Percentiles rank a stretch among this genome's conserved stretches.
phyloP scores from a whole-genome alignment of 1,140 invertebrate species.

The Hirudo medicinalis region DNA sequence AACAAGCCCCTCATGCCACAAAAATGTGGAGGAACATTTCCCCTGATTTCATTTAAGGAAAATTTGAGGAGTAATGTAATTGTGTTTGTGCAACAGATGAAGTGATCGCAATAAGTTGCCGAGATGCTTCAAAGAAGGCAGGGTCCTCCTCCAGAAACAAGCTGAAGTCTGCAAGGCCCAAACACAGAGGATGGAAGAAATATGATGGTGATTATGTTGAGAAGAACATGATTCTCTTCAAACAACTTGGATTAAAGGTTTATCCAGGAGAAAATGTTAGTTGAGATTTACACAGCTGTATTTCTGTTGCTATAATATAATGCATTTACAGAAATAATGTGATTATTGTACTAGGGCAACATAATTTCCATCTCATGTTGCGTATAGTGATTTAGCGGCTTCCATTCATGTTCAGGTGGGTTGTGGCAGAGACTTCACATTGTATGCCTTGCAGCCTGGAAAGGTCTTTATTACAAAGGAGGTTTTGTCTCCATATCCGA shows the following conservation, averaged over 20 bases:
- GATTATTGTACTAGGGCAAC: neutral
- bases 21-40: no score
- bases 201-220: conserved; percentile 31
- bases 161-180: conserved; percentile 10
- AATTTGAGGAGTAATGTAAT: no score
- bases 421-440: conserved; percentile 24
- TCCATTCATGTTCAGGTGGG: conserved; percentile 25
- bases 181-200: conserved; percentile 22
- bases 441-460: conserved; percentile 29
- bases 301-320: no score
- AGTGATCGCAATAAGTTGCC: neutral
- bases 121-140: conserved; percentile 23
- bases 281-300: neutral
- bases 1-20: no score
- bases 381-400: neutral
- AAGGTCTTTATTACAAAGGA: conserved; percentile 28
- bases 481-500: conserved; percentile 29
- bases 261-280: conserved; percentile 35
- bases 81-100: neutral
- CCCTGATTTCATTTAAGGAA: no score
- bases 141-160: conserved; percentile 18
- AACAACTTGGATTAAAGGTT: conserved; percentile 28
- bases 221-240: conserved; percentile 28
- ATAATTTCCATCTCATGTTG: neutral
- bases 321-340: neutral